These are phyloP conservation scores for Oryzias melastigma DNA, from an alignment of 2,113 vertebrate species.

Conservation along the genomic window DNA sequence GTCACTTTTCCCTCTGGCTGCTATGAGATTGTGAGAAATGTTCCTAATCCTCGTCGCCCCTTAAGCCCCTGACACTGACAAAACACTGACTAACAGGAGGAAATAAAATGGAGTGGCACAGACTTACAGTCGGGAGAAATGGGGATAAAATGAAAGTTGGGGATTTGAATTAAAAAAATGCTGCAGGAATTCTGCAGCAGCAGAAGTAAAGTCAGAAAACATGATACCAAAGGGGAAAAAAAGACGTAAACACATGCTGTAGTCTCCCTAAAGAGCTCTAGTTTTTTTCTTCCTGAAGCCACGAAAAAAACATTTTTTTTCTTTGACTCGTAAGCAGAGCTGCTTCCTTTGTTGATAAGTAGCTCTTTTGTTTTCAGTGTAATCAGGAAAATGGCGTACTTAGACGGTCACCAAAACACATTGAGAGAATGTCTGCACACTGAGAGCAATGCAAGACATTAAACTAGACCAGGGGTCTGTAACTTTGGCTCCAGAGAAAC, in stretches of 20 bases:
- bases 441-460: neutral
- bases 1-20: slow-evolving; percentile 3
- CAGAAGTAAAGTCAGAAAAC: slow-evolving; percentile 8
- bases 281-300: slow-evolving; percentile 6
- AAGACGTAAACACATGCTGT: slow-evolving; percentile 16
- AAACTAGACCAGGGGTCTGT: neutral
- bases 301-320: slow-evolving; percentile 28
- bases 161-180: slow-evolving; percentile 11
- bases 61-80: slow-evolving; percentile 20
- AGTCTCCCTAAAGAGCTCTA: slow-evolving; percentile 17
- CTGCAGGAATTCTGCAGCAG: slow-evolving; percentile 17
- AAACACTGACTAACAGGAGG: slow-evolving; percentile 14
- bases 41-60: slow-evolving; percentile 18
- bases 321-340: slow-evolving; percentile 37
- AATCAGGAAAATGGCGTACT: slow-evolving; percentile 54
- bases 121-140: neutral
- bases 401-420: neutral
- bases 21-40: slow-evolving; percentile 25
- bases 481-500: too few species aligned
- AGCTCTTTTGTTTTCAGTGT: slow-evolving; percentile 49
- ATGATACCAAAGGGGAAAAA: slow-evolving; percentile 16
- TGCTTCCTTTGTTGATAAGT: slow-evolving; percentile 65
- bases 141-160: slow-evolving; percentile 7
- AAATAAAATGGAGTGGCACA: slow-evolving; percentile 24
- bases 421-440: too few species aligned